Evolutionary conservation across 2,888 invertebrate species (phyloP).

Genomic region (Exephanes ischioxanthus): DNA sequence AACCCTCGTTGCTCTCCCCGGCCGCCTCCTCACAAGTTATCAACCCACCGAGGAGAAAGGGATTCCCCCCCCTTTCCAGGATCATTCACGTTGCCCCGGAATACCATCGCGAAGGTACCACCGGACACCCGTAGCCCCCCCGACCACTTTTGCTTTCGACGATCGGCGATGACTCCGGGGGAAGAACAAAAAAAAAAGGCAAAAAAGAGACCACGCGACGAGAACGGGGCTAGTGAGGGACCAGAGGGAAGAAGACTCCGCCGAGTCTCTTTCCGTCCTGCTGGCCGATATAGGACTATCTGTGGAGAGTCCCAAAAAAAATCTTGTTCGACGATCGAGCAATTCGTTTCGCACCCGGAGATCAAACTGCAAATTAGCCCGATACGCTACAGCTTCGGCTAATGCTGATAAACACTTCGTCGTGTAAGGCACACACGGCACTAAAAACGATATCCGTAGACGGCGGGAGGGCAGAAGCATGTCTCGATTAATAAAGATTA

Average conservation of each 20-base stretch:
- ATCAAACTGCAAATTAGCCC: constrained; percentile 69
- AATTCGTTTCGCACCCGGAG: constrained; percentile 70
- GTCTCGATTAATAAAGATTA: neutral
- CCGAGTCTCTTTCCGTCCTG: constrained; percentile 22
- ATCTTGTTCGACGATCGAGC: constrained; percentile 71
- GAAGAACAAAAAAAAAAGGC: constrained; percentile 49
- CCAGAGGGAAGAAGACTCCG: constrained; percentile 43
- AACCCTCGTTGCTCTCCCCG: constrained; percentile 56
- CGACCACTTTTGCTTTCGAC: constrained; percentile 79
- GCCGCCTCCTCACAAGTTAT: constrained; percentile 79
- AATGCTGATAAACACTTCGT: constrained; percentile 25
- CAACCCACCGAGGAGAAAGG: constrained; percentile 65
- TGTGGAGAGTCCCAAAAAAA: constrained; percentile 57
- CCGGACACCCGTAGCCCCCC: constrained; percentile 39
- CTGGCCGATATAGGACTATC: constrained; percentile 32
- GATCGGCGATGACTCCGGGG: constrained; percentile 64
- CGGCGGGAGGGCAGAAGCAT: too few relatives aligned
- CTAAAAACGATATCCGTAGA: neutral
- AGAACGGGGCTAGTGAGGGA: constrained; percentile 52
- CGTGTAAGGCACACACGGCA: neutral
- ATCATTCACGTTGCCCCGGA: constrained; percentile 49
- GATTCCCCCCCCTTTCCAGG: constrained; percentile 12
- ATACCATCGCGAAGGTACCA: constrained; percentile 52
- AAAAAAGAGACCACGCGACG: constrained; percentile 47
- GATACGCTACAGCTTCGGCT: constrained; percentile 58